Conservation (phyloP, 2,113 vertebrate species). For the Neogale vison region DNA sequence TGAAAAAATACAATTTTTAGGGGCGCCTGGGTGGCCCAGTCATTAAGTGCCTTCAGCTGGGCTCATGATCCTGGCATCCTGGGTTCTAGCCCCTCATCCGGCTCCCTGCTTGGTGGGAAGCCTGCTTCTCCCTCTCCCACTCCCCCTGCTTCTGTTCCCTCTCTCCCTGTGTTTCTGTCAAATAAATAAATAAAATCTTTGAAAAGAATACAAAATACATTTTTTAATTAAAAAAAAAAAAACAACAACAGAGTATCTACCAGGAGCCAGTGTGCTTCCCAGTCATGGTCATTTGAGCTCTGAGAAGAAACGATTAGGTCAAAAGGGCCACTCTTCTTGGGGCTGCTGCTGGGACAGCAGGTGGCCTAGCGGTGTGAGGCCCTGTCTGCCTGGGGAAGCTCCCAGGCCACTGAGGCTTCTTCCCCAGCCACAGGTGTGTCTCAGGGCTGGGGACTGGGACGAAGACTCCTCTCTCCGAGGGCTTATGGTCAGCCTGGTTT, state of each 20-base stretch:
- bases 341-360: background rate
- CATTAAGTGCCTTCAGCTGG: no score
- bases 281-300: background rate
- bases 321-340: accelerated
- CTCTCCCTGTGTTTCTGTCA: no score
- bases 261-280: background rate
- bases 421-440: background rate
- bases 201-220: no score
- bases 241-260: no score
- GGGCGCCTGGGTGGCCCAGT: no score
- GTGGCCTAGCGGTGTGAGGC: background rate
- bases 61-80: no score
- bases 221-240: background rate
- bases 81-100: no score
- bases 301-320: background rate
- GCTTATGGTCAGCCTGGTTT: background rate
- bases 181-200: no score
- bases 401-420: background rate
- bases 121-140: no score
- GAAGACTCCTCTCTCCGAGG: background rate
- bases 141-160: no score
- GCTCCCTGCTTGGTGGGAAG: no score
- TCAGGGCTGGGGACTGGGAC: background rate
- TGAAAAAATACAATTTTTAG: background rate
- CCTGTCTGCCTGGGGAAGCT: background rate